Conservation (phyloP, 2,888 invertebrate species). For the Entomobrya proxima region DNA sequence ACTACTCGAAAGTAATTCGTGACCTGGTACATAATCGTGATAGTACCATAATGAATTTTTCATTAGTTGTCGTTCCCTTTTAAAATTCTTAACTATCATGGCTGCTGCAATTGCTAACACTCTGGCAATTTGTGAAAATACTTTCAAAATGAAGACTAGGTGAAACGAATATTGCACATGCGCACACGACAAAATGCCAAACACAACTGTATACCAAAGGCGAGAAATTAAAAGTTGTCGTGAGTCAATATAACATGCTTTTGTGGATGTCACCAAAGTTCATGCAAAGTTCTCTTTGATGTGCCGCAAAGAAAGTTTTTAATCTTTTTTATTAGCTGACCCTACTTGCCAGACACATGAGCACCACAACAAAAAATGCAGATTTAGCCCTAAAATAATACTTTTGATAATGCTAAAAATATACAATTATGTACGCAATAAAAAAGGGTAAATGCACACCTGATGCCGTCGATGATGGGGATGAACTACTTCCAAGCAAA, state of each 20-base stretch:
- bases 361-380: constrained; percentile 40
- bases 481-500: constrained; percentile 24
- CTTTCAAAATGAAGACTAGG: not conserved
- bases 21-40: constrained; percentile 37
- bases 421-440: not conserved
- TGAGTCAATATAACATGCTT: not conserved
- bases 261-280: not conserved
- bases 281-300: constrained; percentile 9
- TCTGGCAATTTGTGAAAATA: not conserved
- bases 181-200: not conserved
- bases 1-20: constrained; percentile 20
- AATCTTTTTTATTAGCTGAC: not conserved
- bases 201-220: not conserved
- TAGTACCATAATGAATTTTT: constrained; percentile 20
- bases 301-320: constrained; percentile 15
- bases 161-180: no score
- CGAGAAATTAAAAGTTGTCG: not conserved
- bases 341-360: constrained; percentile 33
- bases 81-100: not conserved
- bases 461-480: constrained; percentile 41
- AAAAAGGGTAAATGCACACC: constrained; percentile 29
- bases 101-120: not conserved
- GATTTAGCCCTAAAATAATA: not conserved
- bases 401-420: not conserved
- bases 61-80: not conserved